These are phyloP conservation scores for Sebastiscus albofasciatus DNA, from an alignment of 2,797 vertebrate species.

Conservation along the genomic window DNA sequence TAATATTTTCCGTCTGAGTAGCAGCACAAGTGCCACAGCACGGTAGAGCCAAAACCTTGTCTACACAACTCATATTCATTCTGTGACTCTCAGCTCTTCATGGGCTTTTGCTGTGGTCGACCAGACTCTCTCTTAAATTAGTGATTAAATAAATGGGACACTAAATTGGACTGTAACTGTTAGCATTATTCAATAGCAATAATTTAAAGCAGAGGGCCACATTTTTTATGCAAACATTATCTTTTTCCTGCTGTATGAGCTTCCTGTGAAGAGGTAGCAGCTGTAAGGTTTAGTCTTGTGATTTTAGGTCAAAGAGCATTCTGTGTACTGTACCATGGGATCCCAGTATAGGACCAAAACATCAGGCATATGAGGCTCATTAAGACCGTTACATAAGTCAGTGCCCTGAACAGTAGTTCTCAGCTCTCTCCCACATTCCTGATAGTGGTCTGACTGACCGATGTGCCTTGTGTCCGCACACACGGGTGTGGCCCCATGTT, in stretches of 20 bases:
- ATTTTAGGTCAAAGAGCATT: constrained; percentile 67
- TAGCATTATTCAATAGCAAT: neutral
- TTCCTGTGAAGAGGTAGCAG: constrained; percentile 5
- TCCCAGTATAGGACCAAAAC: constrained; percentile 51
- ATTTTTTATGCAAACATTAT: neutral
- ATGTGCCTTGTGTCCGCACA: constrained; percentile 26
- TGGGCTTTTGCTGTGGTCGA: neutral
- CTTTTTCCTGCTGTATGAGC: neutral
- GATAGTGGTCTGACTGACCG: constrained; percentile 44
- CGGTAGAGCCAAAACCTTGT: constrained; percentile 11
- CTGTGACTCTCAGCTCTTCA: neutral
- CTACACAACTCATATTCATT: constrained; percentile 21
- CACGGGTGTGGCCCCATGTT: constrained; percentile 33
- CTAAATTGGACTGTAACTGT: neutral
- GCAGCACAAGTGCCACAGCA: constrained; percentile 39
- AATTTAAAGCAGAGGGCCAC: neutral
- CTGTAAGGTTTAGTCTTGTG: constrained; percentile 53
- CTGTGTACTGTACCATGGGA: constrained; percentile 51
- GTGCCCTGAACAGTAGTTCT: constrained; percentile 36
- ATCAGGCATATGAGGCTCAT: constrained; percentile 68
- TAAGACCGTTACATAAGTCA: constrained; percentile 71
- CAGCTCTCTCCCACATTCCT: constrained; percentile 34
- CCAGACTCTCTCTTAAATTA: neutral
- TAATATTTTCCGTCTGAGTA: constrained; percentile 53
- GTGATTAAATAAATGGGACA: neutral